These are phyloP conservation scores for Anomalospiza imberbis DNA, from an alignment of 2,797 vertebrate genomes.

Conservation along the genomic window DNA sequence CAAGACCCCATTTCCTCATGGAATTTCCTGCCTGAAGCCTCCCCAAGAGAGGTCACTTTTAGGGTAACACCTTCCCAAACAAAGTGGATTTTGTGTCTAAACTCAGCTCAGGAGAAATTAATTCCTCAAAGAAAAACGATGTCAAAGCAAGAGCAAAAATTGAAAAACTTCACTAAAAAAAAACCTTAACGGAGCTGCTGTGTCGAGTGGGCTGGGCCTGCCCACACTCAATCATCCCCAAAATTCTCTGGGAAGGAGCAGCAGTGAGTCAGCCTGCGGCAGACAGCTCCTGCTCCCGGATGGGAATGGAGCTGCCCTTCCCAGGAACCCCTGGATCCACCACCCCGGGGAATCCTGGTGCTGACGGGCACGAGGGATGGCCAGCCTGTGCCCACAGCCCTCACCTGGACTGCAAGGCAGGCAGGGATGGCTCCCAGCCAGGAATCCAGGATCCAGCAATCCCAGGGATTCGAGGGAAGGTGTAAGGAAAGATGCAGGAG, in stretches of 20 bases:
- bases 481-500: background rate
- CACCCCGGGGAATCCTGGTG: background rate
- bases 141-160: slow-evolving; percentile 16
- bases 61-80: background rate
- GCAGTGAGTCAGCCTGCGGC: slow-evolving; percentile 45
- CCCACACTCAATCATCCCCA: slow-evolving; percentile 23
- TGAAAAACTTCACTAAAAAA: slow-evolving; percentile 18
- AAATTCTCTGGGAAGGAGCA: slow-evolving; percentile 48
- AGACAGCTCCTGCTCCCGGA: background rate
- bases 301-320: background rate
- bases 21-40: background rate
- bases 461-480: background rate
- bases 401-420: background rate
- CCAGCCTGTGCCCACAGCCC: background rate
- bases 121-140: background rate
- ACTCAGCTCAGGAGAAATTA: background rate
- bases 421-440: background rate
- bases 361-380: background rate
- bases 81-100: background rate
- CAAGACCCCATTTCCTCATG: background rate
- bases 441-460: no score
- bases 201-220: slow-evolving; percentile 24
- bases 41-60: background rate
- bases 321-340: background rate
- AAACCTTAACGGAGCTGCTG: background rate